Percentiles rank a stretch among this genome's conserved stretches.
phyloP scores from a whole-genome alignment of 2,888 invertebrate species.

The Acronicta leporina region DNA sequence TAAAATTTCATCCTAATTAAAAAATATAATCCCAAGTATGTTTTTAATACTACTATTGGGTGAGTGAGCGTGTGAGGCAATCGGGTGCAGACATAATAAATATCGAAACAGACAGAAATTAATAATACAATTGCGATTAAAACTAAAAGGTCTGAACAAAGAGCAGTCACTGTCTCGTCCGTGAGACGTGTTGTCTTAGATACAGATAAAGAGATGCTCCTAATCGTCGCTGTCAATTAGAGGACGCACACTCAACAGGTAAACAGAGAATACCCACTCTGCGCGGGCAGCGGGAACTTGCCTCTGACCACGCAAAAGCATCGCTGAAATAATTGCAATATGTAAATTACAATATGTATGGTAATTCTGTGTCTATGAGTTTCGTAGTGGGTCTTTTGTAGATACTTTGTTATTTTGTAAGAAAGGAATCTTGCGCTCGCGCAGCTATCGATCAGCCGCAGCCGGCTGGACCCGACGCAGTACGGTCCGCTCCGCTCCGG shows the following conservation, averaged over 20 bases:
- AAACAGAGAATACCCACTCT: not conserved
- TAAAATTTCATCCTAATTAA: not conserved
- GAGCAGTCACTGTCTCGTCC: conserved; percentile 10
- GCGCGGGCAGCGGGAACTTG: not conserved
- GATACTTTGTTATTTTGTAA: not conserved
- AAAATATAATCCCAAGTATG: not conserved
- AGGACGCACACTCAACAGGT: conserved; percentile 2
- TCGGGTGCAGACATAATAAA: not conserved
- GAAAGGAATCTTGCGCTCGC: not conserved
- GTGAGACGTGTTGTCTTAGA: conserved; percentile 12
- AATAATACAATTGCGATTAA: conserved; percentile 27
- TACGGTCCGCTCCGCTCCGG: conserved; percentile 5
- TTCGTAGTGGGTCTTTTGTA: conserved; percentile 5
- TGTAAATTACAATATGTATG: not conserved
- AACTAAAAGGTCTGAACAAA: conserved; percentile 19
- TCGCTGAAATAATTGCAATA: not conserved
- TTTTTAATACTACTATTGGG: not conserved
- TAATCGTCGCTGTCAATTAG: conserved; percentile 72
- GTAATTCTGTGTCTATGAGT: not conserved
- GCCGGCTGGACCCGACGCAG: conserved; percentile 1
- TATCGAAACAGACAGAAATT: conserved; percentile 4
- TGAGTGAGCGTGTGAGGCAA: not conserved
- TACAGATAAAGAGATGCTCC: conserved; percentile 43
- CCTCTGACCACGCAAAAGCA: not conserved
- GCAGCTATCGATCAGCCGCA: conserved; percentile 64